Evolutionary conservation across 2,888 invertebrate species (phyloP).

Genomic region (Philopedon plagiatum): DNA sequence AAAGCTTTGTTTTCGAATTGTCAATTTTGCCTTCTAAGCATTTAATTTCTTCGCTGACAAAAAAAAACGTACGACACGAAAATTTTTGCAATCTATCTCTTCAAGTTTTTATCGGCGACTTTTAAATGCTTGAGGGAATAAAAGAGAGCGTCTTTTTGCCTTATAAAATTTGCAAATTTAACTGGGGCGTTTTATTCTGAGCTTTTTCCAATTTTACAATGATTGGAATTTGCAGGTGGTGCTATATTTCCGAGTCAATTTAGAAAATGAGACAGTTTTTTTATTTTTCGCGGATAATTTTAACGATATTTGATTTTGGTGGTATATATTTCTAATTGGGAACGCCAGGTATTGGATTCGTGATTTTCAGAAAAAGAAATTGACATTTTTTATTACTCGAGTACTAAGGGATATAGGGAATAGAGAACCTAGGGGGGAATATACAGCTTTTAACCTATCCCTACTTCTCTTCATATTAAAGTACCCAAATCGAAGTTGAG

Average conservation of each 20-base stretch:
- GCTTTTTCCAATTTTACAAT: conserved; percentile 41
- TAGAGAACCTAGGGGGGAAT: too few relatives aligned
- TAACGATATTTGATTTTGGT: conserved; percentile 17
- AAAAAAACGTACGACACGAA: conserved; percentile 24
- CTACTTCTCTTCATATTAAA: too few relatives aligned
- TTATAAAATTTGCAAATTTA: conserved; percentile 46
- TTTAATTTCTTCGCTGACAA: conserved; percentile 34
- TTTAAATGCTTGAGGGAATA: conserved; percentile 29
- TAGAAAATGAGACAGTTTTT: conserved; percentile 35
- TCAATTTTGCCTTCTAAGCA: conserved; percentile 28
- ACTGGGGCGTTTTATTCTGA: conserved; percentile 31
- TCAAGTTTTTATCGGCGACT: conserved; percentile 37
- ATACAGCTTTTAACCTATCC: too few relatives aligned
- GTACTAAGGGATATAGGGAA: too few relatives aligned
- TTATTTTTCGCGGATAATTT: conserved; percentile 29
- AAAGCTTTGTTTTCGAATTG: too few relatives aligned
- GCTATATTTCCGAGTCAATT: conserved; percentile 48
- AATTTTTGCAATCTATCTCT: conserved; percentile 37
- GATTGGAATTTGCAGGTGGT: conserved; percentile 48
- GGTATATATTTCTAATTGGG: conserved; percentile 9
- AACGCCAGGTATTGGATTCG: not conserved
- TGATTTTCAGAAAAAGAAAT: too few relatives aligned
- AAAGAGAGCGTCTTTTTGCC: conserved; percentile 28
- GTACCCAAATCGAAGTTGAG: too few relatives aligned
- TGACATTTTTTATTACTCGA: too few relatives aligned